Evolutionary conservation across 2,797 vertebrate genomes (phyloP).

Genomic region (Pelochelys cantorii): DNA sequence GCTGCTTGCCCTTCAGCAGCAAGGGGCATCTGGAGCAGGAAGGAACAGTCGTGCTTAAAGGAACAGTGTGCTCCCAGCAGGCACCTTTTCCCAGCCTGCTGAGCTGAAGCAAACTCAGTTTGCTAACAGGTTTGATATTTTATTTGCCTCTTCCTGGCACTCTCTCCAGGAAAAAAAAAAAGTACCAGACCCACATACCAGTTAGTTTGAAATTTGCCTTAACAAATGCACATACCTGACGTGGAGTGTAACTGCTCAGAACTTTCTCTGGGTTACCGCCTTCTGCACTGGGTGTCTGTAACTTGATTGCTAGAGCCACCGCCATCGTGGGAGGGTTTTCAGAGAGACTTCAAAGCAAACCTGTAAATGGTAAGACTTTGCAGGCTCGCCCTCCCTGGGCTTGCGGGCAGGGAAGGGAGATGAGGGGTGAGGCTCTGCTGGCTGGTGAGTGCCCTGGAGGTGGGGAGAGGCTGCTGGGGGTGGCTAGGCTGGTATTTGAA

Average conservation of each 20-base stretch:
- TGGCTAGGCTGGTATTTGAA: accelerated
- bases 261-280: not conserved
- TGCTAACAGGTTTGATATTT: not conserved
- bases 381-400: not conserved
- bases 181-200: not conserved
- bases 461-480: not conserved
- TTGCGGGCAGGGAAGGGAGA: not conserved
- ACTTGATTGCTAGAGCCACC: not conserved
- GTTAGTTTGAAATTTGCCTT: not conserved
- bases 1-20: conserved; percentile 24
- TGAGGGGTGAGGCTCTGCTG: accelerated
- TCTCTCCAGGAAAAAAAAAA: not conserved
- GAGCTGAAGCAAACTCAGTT: not conserved
- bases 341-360: not conserved
- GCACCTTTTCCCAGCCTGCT: not conserved
- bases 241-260: not conserved
- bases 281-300: not conserved
- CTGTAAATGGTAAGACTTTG: accelerated
- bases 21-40: not conserved
- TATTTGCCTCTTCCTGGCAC: not conserved
- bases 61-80: not conserved
- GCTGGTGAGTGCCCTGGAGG: not conserved
- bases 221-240: not conserved
- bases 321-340: not conserved
- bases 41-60: conserved; percentile 13